Evolutionary conservation across 2,113 vertebrate species (phyloP).

Genomic region (Trogon melanurus): DNA sequence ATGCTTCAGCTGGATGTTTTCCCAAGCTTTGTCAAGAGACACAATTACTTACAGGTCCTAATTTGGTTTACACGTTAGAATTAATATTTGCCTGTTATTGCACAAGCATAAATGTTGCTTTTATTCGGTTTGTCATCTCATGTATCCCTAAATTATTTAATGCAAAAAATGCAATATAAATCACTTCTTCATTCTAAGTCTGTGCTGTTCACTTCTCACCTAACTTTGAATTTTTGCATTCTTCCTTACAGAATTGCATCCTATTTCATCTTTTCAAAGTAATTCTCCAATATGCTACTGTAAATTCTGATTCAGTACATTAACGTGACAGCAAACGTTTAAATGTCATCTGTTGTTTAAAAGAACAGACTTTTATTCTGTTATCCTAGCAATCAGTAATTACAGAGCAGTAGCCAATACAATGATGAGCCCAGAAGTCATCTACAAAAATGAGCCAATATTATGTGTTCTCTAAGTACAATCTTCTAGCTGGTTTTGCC

Average conservation of each 20-base stretch:
- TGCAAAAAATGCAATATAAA: neutral
- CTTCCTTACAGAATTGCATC: neutral
- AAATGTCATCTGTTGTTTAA: neutral
- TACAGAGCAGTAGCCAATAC: neutral
- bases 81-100: neutral
- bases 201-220: neutral
- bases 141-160: neutral
- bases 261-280: neutral
- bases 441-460: neutral
- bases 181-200: neutral
- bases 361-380: neutral
- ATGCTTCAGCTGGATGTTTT: neutral
- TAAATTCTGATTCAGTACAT: neutral
- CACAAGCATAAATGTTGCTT: neutral
- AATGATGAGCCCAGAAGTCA: neutral
- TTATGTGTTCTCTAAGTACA: neutral
- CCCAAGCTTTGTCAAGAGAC: neutral
- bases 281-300: neutral
- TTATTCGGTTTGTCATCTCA: neutral
- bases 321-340: neutral
- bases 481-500: neutral
- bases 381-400: neutral
- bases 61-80: neutral
- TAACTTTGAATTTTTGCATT: neutral
- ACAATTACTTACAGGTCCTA: neutral